Evolutionary conservation across 2,113 vertebrate genomes (phyloP), one percentile per base, ranked within the genome.

Genomic region (Polypterus senegalus): DNA sequence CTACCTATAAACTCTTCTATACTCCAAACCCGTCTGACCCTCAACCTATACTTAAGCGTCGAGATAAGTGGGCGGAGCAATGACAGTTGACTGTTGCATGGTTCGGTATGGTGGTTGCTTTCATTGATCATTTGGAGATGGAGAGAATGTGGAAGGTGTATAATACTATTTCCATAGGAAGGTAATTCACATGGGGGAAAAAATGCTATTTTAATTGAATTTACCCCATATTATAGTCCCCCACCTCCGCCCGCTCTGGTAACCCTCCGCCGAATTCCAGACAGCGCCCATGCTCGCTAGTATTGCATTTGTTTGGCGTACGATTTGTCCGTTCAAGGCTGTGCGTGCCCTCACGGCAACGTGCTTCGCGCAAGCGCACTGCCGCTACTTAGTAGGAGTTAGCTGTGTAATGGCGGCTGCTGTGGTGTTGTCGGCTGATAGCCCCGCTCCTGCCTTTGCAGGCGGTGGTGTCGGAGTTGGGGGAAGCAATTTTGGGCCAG

Each of bases 371-470:
- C 69, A 68, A 49, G 58, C 69, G 66, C 49, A 47, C 10, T 65
- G 11, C 52, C 5, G 3, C 55, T n/a, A 47, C 48, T 58, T 54
- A 72, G 79, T 58, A 63, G 76, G 64, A 72, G 75, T 73, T 81
- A 80, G 82, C 60, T 71, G 80, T 82, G 79, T 88, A 93, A 94
- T 94, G 92, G 94, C 91, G 89, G 89, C 92, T 66, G 85, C 82
- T 62, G 87, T 86, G 66, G 79, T 92, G 79, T 67, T 77, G 73
- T 80, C 85, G 65, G 79, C 75, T 73, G 91, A 89, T 73, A 81
- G 74, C 67, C 77, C 81, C 60, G 85, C 86, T 73, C 68, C 78
- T 1, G 71, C 27, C 56, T 81, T 83, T 58, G 62, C 77, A 48
- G 70, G 76, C 3, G 78, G 76, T 49, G 79, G 59, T 57, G 48